A percentile compares a stretch with the other conserved stretches of the same genome.
Evolutionary conservation across 2,888 invertebrate genomes (phyloP).

Genomic region (Phragmatobia fuliginosa): DNA sequence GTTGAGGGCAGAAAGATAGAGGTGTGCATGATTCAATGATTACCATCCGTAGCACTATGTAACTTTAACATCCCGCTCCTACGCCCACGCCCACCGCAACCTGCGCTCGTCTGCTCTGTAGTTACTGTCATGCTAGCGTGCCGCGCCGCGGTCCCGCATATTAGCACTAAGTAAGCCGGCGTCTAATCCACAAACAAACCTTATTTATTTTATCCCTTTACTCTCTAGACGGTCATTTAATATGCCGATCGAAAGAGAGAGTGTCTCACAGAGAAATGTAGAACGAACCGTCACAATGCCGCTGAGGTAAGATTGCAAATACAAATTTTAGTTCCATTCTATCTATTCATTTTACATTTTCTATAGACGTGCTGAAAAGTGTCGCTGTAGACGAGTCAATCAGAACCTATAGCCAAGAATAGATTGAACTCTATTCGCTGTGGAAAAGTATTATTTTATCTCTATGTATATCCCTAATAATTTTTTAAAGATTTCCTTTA

Average conservation of each 20-base stretch:
- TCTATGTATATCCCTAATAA: slow-evolving; percentile 25
- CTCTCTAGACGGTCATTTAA: slow-evolving; percentile 90
- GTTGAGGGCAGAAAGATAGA: slow-evolving; percentile 99
- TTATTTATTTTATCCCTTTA: slow-evolving; percentile 88
- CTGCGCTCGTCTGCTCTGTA: slow-evolving; percentile 87
- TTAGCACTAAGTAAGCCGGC: slow-evolving; percentile 82
- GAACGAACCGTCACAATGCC: slow-evolving; percentile 85
- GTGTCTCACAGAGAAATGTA: slow-evolving; percentile 86
- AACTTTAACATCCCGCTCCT: slow-evolving; percentile 89
- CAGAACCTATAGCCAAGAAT: slow-evolving; percentile 39
- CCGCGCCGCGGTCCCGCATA: slow-evolving; percentile 63
- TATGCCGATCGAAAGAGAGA: slow-evolving; percentile 87
- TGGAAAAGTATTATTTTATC: slow-evolving; percentile 46
- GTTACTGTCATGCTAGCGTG: slow-evolving; percentile 84
- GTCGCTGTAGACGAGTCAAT: slow-evolving; percentile 50
- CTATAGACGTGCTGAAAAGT: slow-evolving; percentile 37
- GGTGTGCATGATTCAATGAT: slow-evolving; percentile 97
- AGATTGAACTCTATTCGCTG: slow-evolving; percentile 42
- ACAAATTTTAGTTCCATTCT: slow-evolving; percentile 74
- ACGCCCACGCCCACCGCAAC: slow-evolving; percentile 84
- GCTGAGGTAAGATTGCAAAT: slow-evolving; percentile 83
- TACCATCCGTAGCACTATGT: slow-evolving; percentile 88
- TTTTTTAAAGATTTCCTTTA: slow-evolving; percentile 41
- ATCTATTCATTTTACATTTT: slow-evolving; percentile 53
- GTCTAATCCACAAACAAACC: slow-evolving; percentile 84